Conservation (phyloP, 2,113 vertebrate genomes). For the Micronisus gabar region DNA sequence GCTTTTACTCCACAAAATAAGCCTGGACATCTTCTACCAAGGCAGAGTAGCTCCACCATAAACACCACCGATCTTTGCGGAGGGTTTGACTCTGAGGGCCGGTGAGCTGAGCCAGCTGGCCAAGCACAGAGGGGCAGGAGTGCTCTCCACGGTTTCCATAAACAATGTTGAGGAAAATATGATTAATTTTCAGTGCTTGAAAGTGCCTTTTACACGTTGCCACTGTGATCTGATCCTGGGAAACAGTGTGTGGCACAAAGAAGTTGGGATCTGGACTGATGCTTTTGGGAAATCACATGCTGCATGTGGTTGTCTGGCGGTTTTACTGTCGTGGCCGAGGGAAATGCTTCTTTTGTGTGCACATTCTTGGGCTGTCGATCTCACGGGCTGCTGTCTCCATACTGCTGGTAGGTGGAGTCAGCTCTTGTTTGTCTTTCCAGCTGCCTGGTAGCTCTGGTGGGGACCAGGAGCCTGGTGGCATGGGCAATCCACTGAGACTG, state of each 20-base stretch:
- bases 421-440: conserved; percentile 37
- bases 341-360: conserved; percentile 56
- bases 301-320: conserved; percentile 61
- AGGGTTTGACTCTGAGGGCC: background rate
- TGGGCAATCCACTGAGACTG: background rate
- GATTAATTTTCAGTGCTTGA: conserved; percentile 17
- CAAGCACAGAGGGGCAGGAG: background rate
- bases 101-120: background rate
- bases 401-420: conserved; percentile 53
- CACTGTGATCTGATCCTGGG: conserved; percentile 42
- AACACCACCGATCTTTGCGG: fast-evolving
- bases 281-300: conserved; percentile 62
- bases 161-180: conserved; percentile 16
- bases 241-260: conserved; percentile 34
- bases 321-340: conserved; percentile 44
- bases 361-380: conserved; percentile 43
- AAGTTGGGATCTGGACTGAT: conserved; percentile 10
- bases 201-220: background rate
- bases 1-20: background rate
- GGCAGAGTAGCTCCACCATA: background rate
- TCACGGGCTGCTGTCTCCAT: conserved; percentile 43
- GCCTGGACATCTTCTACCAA: background rate
- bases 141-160: background rate
- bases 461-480: background rate
- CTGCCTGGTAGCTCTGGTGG: background rate